These are phyloP conservation scores for Dasypogon diadema DNA, from an alignment of 2,888 invertebrate species.

Conservation along the genomic window DNA sequence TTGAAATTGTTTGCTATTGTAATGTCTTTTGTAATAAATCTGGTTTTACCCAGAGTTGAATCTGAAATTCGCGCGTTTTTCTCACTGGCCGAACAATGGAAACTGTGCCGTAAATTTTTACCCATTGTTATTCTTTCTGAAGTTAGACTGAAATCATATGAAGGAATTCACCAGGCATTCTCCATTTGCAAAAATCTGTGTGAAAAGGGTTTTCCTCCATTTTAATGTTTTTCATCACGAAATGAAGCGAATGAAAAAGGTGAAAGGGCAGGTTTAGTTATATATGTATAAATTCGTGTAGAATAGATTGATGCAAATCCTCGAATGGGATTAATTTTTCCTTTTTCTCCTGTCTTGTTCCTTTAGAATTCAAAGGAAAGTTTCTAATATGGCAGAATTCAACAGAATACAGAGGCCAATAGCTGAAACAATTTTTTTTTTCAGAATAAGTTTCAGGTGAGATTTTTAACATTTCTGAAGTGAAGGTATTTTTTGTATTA, in stretches of 20 bases:
- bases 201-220: conserved; percentile 18
- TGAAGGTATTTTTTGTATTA: too few relatives aligned
- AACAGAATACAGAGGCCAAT: too few relatives aligned
- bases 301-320: too few relatives aligned
- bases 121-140: conserved; percentile 23
- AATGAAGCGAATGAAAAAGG: conserved; percentile 3
- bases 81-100: neutral
- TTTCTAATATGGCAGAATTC: too few relatives aligned
- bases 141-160: conserved; percentile 26
- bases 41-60: neutral
- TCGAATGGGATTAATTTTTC: too few relatives aligned
- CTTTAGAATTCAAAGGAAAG: too few relatives aligned
- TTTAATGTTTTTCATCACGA: conserved; percentile 29
- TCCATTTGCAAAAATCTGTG: conserved; percentile 3
- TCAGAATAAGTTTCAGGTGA: too few relatives aligned
- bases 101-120: conserved; percentile 23
- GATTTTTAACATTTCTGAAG: too few relatives aligned
- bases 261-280: neutral
- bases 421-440: too few relatives aligned
- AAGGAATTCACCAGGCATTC: conserved; percentile 14
- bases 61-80: conserved; percentile 16
- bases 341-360: too few relatives aligned
- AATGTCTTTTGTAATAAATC: conserved; percentile 20
- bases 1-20: conserved; percentile 3
- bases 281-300: neutral